Conservation (phyloP, 2,113 vertebrate genomes). For the Pluvianellus socialis region DNA sequence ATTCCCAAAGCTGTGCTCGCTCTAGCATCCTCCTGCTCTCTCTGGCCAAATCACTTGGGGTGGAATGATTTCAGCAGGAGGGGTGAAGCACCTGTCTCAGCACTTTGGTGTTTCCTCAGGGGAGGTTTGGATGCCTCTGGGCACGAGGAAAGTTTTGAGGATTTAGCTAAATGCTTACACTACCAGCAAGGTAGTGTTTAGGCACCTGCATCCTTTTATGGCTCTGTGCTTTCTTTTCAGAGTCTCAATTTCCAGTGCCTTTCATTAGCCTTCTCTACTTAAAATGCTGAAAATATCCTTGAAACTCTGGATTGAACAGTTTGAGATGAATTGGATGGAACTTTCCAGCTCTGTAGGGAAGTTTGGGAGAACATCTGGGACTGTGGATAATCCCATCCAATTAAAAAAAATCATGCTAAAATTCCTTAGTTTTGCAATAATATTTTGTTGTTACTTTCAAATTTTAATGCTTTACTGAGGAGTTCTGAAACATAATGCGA, state of each 20-base stretch:
- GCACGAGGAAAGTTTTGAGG: not conserved
- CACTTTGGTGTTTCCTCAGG: not conserved
- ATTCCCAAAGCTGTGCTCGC: not conserved
- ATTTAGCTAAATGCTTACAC: not conserved
- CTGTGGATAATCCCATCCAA: not conserved
- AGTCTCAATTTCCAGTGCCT: not conserved
- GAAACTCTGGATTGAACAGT: not conserved
- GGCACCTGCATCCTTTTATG: not conserved
- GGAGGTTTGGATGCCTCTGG: not conserved
- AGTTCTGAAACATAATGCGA: not conserved
- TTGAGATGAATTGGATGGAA: not conserved
- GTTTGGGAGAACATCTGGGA: not conserved
- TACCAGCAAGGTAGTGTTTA: not conserved
- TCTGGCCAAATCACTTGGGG: not conserved
- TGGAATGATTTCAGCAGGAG: not conserved
- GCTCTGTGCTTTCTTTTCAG: not conserved
- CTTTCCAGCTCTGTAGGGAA: not conserved
- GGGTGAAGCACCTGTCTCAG: not conserved
- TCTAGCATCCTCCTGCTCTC: not conserved
- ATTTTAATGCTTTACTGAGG: not conserved
- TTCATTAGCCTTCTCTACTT: not conserved
- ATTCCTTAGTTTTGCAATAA: not conserved
- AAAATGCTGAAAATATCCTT: not conserved
- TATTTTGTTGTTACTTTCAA: not conserved
- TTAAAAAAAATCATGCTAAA: not conserved